Evolutionary conservation across 1,140 invertebrate genomes (phyloP).

Genomic region (Drosophila dunni): DNA sequence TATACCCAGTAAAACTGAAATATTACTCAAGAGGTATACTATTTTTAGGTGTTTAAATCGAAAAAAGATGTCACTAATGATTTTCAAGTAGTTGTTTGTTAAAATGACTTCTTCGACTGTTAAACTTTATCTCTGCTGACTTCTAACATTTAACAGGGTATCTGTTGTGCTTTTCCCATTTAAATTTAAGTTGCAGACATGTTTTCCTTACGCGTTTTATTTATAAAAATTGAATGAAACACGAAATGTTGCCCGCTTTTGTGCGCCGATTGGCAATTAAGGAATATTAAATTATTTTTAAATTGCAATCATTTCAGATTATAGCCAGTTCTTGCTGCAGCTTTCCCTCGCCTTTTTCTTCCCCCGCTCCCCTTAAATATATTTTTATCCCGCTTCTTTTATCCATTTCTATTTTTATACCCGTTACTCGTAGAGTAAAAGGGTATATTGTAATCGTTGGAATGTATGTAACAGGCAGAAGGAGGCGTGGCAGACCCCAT

Average conservation of each 20-base stretch:
- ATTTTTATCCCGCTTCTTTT: too few species aligned
- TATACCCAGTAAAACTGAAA: not conserved
- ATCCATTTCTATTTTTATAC: conserved; percentile 2
- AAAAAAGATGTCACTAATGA: too few species aligned
- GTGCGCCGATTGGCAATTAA: conserved; percentile 66
- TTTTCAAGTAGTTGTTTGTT: too few species aligned
- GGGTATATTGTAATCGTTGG: too few species aligned
- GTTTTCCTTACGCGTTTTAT: not conserved
- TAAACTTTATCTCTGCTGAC: too few species aligned
- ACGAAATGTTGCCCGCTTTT: conserved; percentile 33
- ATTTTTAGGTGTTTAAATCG: too few species aligned
- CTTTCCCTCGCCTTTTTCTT: not conserved
- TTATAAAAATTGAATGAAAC: conserved; percentile 5
- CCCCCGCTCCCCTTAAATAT: too few species aligned
- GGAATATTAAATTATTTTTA: conserved; percentile 51
- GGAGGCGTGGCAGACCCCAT: too few species aligned
- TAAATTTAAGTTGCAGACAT: not conserved
- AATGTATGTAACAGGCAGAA: too few species aligned
- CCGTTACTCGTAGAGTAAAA: too few species aligned
- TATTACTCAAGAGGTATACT: not conserved
- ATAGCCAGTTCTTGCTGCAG: conserved; percentile 27
- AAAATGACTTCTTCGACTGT: too few species aligned
- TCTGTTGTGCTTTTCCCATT: too few species aligned
- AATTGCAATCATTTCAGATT: conserved; percentile 39
- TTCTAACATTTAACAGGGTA: not conserved